Percentiles rank a stretch among this genome's conserved stretches.
phyloP scores from a whole-genome alignment of 2,797 vertebrate species.

The Tokudaia muenninki region DNA sequence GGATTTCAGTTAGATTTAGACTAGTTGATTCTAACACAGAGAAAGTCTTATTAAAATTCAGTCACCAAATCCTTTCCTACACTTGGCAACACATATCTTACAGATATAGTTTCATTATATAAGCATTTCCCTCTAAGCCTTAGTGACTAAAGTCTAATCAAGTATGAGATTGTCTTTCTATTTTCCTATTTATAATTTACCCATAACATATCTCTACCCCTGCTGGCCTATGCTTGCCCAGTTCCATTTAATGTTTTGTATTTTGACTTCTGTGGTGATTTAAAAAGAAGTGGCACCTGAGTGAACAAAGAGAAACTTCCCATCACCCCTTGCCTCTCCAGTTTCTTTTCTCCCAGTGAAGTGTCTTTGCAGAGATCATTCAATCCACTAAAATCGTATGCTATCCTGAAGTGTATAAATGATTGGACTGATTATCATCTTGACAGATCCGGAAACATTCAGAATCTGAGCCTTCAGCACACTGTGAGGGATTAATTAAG shows the following conservation, averaged over 20 bases:
- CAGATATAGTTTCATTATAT: not conserved
- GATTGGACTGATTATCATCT: not conserved
- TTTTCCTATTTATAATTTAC: not conserved
- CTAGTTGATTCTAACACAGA: not conserved
- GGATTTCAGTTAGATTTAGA: conserved; percentile 35
- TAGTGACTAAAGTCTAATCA: not conserved
- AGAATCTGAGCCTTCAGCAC: not conserved
- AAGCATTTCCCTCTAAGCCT: not conserved
- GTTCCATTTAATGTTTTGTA: not conserved
- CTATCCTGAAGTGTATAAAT: not conserved
- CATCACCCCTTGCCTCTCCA: not conserved
- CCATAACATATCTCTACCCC: not conserved
- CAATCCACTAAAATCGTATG: not conserved
- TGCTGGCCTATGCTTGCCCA: not conserved
- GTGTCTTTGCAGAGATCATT: not conserved
- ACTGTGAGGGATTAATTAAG: not conserved
- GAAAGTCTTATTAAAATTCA: conserved; percentile 53
- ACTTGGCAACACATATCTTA: conserved; percentile 22
- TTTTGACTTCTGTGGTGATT: not conserved
- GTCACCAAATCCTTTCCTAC: not conserved
- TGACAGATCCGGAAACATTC: not conserved
- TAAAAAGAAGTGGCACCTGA: not conserved
- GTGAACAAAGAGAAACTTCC: not conserved
- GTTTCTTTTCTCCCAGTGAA: not conserved
- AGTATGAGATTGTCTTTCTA: not conserved